Evolutionary conservation across 2,797 vertebrate species (phyloP), one percentile per base, ranked within the genome.

Genomic region (Dipus sagitta): DNA sequence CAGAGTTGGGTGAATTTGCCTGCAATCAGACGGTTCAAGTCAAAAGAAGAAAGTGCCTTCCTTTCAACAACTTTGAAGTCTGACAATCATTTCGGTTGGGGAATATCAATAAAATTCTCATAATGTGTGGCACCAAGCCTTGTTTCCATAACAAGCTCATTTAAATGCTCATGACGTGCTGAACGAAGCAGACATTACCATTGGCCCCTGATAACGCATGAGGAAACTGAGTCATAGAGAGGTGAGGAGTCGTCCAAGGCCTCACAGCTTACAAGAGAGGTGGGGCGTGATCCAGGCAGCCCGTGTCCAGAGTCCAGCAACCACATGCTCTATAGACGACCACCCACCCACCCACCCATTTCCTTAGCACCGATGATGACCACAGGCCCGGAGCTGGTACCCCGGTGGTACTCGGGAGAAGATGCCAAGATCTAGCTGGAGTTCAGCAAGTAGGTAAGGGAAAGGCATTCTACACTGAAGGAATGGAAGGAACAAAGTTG

Each of bases 21-120:
- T 72, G 30, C 76, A 83, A 72, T 88, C 9, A 72, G n/a, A 76
- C 38, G 4, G 21, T 47, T 52, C 23, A 85, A 30, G 13, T 62
- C 26, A 78, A 94, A 81, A 28, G 32, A 86, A 81, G n/a, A 90
- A 1, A 30, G 18, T 42, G 17, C 67, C 62, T 82, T 18, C 4
- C 4, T 74, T 72, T 86, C 64, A 86, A 84, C 47, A 90, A 28
- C 86, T 86, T 76, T 10, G 47, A 76, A 82, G 71, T 11, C 76
- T 28, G 70, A 64, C 6, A 26, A 32, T 54, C 13, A 78, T 70
- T 92, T 68, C 72, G 54, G 24, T 86, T 84, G 80, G 58, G 34
- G 30, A 81, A 64, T 34, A 76, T 62, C 47, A 87, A 65, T 15
- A n/a, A 42, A 82, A 3, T 54, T 32, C 28, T 83, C 75, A 47